Evolutionary conservation across 1,140 invertebrate species (phyloP).

Genomic region (Bombus polaris): DNA sequence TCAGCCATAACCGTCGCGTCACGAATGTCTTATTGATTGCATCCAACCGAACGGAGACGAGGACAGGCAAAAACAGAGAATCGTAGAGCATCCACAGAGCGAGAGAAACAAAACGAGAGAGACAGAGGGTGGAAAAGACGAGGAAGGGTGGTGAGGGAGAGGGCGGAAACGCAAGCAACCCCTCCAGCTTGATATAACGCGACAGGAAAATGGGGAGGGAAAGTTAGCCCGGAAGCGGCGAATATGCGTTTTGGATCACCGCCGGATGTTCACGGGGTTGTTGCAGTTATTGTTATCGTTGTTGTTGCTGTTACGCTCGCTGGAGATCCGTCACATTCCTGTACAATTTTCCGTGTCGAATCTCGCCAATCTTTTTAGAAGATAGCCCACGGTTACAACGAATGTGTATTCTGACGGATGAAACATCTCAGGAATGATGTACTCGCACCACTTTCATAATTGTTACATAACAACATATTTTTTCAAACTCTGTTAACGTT

Average conservation of each 20-base stretch:
- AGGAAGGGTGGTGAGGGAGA: background rate
- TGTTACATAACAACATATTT: too few species aligned
- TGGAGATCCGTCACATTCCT: background rate
- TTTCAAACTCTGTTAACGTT: too few species aligned
- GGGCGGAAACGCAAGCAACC: slow-evolving; percentile 57
- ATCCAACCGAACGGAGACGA: slow-evolving; percentile 67
- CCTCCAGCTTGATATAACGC: slow-evolving; percentile 64
- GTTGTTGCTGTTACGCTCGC: slow-evolving; percentile 20
- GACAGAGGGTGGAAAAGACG: background rate
- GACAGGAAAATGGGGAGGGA: slow-evolving; percentile 44
- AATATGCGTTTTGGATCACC: slow-evolving; percentile 73
- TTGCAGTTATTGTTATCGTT: slow-evolving; percentile 48
- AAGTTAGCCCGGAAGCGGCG: slow-evolving; percentile 71
- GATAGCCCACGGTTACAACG: background rate
- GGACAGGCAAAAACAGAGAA: slow-evolving; percentile 55
- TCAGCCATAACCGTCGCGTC: slow-evolving; percentile 81
- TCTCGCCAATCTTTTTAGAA: background rate
- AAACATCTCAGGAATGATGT: background rate
- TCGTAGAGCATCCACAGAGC: slow-evolving; percentile 9
- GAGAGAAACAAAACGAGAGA: too few species aligned
- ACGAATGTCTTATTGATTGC: slow-evolving; percentile 84
- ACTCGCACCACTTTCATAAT: too few species aligned
- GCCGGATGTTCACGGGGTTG: slow-evolving; percentile 61
- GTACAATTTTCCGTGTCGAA: background rate
- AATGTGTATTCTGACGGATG: background rate